Evolutionary conservation across 2,797 vertebrate species (phyloP).

Genomic region (Sylvia borin): DNA sequence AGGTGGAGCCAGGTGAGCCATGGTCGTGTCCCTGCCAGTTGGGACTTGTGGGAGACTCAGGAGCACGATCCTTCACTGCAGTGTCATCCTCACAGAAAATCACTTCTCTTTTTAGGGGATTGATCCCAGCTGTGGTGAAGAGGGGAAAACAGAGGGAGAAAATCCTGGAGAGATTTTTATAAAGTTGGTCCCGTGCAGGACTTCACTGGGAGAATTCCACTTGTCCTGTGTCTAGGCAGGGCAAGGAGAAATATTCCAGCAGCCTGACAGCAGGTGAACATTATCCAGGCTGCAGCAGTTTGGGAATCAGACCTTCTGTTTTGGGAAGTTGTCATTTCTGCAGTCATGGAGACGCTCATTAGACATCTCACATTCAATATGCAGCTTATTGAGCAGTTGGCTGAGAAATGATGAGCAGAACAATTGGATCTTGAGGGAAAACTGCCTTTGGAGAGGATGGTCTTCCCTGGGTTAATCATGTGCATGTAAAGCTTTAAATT

Average conservation of each 20-base stretch:
- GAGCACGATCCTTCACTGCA: not conserved
- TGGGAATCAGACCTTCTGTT: not conserved
- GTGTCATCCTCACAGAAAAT: not conserved
- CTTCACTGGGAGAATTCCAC: not conserved
- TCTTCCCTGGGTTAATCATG: accelerated
- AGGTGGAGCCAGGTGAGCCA: not conserved
- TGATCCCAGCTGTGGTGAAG: accelerated
- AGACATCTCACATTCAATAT: not conserved
- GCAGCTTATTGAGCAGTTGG: not conserved
- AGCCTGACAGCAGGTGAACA: not conserved
- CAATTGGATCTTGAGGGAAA: not conserved
- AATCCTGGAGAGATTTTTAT: not conserved
- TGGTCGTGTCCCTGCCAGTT: not conserved
- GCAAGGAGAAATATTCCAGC: not conserved
- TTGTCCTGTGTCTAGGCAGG: not conserved
- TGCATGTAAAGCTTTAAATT: not conserved
- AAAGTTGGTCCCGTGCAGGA: accelerated
- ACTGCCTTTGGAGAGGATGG: not conserved
- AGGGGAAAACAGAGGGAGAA: not conserved
- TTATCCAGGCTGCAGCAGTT: not conserved
- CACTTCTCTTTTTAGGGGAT: not conserved
- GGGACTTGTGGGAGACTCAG: not conserved
- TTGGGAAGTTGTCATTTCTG: not conserved
- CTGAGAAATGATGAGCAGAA: not conserved
- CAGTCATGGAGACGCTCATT: not conserved